Base-by-base conservation (phyloP, 2,113 vertebrate genomes). In the Onychostoma macrolepis region DNA sequence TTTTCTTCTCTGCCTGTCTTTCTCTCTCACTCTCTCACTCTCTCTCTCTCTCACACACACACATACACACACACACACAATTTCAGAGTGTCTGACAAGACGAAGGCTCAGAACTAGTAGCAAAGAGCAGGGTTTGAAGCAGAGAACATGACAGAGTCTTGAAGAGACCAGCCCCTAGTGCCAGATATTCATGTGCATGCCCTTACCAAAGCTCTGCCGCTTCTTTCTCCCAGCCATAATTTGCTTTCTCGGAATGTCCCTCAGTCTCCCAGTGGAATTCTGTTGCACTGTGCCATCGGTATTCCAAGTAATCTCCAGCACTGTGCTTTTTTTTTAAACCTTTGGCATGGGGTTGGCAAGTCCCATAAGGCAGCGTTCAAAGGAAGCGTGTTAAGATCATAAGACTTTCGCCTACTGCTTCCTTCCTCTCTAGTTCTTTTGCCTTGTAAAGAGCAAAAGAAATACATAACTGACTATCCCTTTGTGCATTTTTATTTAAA, bases 291-390 rank as follows among this genome's bases (percentile, higher is more conserved):
- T 90, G 82, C 91, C 94, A 94, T 95, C 93, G 93, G 94, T 95
- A 94, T 95, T 94, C 94, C 41, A 90, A 94, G 92, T 94, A 93
- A 94, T 95, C 94, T 95, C 94, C 93, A 91, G 88, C 88, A 90
- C 92, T 89, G 88, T 92, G 2, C 8, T 26, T 92, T 93, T 93
- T 93, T 94, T 92, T 92, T 89, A 94, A 94, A 94, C 92, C 94
- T 92, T 94, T 93, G 90, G 93, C 92, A 92, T 92, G 92, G 92
- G 92, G 93, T 94, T 90, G 92, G 91, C 79, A 78, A 81, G 90
- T 94, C 94, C 95, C 94, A 90, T 89, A 86, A 93, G 86, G 89
- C 89, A 84, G 88, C 93, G 93, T 96, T 96, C 94, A 95, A 95
- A 94, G 94, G 93, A 92, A 94, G 92, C 69, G 86, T 90, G 92